phyloP scores from a whole-genome alignment of 2,888 invertebrate species.

The Caenorhabditis sulstoni region DNA sequence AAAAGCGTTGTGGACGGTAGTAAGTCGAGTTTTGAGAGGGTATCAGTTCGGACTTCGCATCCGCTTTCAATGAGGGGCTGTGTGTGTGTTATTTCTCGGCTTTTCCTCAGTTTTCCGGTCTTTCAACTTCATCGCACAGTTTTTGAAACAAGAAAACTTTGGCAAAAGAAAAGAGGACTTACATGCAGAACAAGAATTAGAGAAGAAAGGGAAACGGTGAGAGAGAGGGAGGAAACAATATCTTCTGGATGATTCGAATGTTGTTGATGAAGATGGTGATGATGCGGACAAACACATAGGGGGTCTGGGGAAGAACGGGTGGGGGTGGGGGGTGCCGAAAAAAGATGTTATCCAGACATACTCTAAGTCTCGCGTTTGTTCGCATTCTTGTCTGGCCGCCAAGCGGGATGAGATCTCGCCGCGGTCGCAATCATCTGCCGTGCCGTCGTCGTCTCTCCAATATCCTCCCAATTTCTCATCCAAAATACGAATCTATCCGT shows the following conservation, averaged over 20 bases:
- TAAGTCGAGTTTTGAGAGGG: slow-evolving; percentile 31
- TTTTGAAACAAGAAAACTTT: too few species aligned
- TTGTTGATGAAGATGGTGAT: slow-evolving; percentile 11
- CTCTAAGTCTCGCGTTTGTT: slow-evolving; percentile 26
- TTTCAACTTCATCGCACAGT: too few species aligned
- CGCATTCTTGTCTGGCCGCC: too few species aligned
- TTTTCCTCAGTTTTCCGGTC: too few species aligned
- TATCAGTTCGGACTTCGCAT: slow-evolving; percentile 47
- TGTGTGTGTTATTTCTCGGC: too few species aligned
- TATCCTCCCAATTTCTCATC: slow-evolving; percentile 20
- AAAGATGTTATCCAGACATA: slow-evolving; percentile 56
- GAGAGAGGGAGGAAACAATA: slow-evolving; percentile 4
- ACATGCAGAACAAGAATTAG: too few species aligned
- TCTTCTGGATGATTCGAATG: slow-evolving; percentile 45
- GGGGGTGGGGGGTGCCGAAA: slow-evolving; percentile 31
- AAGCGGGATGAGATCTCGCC: too few species aligned
- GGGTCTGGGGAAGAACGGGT: too few species aligned
- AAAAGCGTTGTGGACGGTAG: slow-evolving; percentile 28
- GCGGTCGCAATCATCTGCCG: slow-evolving; percentile 26
- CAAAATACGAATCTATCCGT: slow-evolving; percentile 17
- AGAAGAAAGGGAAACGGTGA: background rate
- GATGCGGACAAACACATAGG: slow-evolving; percentile 25
- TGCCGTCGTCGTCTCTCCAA: background rate
- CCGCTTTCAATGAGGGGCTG: background rate
- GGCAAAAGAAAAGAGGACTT: too few species aligned